Evolutionary conservation across 2,888 invertebrate genomes (phyloP), one percentile per base, ranked within the genome.

Genomic region (Epicampocera succincta): DNA sequence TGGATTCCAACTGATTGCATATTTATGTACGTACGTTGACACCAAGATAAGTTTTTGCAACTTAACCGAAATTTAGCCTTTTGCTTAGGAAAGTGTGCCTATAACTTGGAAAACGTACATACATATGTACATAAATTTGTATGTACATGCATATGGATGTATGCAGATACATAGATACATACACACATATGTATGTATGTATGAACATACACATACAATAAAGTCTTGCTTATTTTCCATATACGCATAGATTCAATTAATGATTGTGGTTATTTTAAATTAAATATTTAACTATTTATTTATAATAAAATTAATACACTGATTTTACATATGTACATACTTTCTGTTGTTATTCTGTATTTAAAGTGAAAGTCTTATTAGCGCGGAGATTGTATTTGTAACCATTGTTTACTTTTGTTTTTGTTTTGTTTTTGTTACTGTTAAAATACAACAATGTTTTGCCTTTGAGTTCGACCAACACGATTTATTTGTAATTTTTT

Each of bases 351-450:
- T 54, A 48, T 74, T 54, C 38, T 65, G 38, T 25, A 29, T 56
- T 65, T 74, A 38, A 74, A 74, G 65, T 74, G 73, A 74, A 74
- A 74, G 73, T 65, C 21, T 54, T 54, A 40, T 38, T 3, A 12
- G 42, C 17, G 56, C 38, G 21, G 63, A 54, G 46, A 56, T 74
- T 56, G 19, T 48, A 54, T 56, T 44, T 33, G 44, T 12, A 56
- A 9, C n/a, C 44, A 56, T 46, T 19, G 12, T 38, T 46, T 21
- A 15, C 40, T 13, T 63, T 29, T 54, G 15, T 5, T 33, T 33
- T 9, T 9, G 3, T 33, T 33, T 25, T 25, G 3, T 25, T 33
- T 33, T 9, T 33, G 33, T 33, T 33, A 33, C 33, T 9, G 33
- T 33, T n/a, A 33, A 73, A 73, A 42, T 52, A 19, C 17, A 52